These are phyloP conservation scores for Morinoia aosen DNA, from an alignment of 2,888 invertebrate genomes.

Conservation along the genomic window DNA sequence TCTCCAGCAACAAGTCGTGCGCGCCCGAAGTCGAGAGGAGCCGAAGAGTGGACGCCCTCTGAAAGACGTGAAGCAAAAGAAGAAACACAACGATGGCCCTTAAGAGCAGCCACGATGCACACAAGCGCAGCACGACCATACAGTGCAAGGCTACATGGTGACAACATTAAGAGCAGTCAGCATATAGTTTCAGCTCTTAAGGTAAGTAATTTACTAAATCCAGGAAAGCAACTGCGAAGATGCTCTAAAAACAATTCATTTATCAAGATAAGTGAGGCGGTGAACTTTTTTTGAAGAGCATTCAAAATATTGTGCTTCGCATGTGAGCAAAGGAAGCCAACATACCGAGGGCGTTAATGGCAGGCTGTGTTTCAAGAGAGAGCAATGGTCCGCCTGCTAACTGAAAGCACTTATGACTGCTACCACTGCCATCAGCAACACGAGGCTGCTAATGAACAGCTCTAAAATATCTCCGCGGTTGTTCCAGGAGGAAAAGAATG, in stretches of 20 bases:
- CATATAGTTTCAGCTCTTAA: background rate
- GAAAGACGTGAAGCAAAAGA: background rate
- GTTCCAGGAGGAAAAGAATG: background rate
- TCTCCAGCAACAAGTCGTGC: background rate
- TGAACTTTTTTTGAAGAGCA: background rate
- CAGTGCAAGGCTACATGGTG: background rate
- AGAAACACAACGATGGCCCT: conserved; percentile 34
- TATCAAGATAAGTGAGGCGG: background rate
- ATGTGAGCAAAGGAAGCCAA: background rate
- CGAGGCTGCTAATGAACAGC: background rate
- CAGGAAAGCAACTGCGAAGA: background rate
- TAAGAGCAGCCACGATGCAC: background rate
- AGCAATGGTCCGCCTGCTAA: background rate
- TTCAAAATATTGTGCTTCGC: background rate
- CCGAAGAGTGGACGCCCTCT: background rate
- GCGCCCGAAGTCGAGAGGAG: background rate
- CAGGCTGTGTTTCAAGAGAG: background rate
- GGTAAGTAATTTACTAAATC: background rate
- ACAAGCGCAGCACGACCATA: background rate
- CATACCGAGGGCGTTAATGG: background rate
- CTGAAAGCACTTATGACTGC: conserved; percentile 12
- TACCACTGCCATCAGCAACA: background rate
- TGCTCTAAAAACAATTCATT: background rate
- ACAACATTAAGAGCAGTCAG: background rate
- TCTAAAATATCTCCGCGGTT: background rate